Base-by-base conservation (phyloP, 1,140 invertebrate genomes). In the Drosophila kikkawai region DNA sequence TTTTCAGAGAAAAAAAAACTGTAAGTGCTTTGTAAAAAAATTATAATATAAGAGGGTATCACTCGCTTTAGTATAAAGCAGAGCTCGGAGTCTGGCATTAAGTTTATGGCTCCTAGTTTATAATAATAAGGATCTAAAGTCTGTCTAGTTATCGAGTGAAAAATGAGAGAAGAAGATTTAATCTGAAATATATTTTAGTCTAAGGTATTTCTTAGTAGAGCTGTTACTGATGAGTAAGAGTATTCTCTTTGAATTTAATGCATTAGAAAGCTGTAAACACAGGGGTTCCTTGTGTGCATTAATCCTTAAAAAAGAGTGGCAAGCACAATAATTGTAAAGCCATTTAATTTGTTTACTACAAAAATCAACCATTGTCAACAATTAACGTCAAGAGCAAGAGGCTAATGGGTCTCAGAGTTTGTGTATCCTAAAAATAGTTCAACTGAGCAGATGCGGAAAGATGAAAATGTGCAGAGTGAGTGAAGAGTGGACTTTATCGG, bases 401-500 rank as follows among this genome's bases (percentile, higher is more conserved):
- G 19, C 36, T 39, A 39, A 56, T 15, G 19, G 13, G 51, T 26
- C n/a, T 19, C 22, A 39, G 34, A 22, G 36, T 26, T 56, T 37
- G 13, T 15, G 53, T 7, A 55, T 26, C 53, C 36, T 39, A 56
- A 56, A 56, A 56, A 56, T 37, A 39, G 53, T 4, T 39, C 11
- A 39, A 3, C 34, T 11, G 36, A 39, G 36, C 48, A 36, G 64
- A 55, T 42, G 67, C 67, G 63, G 67, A 48, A 44, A 67, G 67
- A 67, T 70, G 67, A 70, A 70, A 70, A 67, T 34, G 67, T 32
- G 19, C 32, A 39, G 53, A 68, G 47, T n/a, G 50, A 47, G 47
- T 15, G 51, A 55, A 7, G 51, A 55, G 67, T 70, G 65, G 65
- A 42, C 67, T 37, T 70, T 70, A 70, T 70, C 67, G 53, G 67